These are phyloP conservation scores for Planococcus citri DNA, from an alignment of 1,140 invertebrate species.

Conservation along the genomic window DNA sequence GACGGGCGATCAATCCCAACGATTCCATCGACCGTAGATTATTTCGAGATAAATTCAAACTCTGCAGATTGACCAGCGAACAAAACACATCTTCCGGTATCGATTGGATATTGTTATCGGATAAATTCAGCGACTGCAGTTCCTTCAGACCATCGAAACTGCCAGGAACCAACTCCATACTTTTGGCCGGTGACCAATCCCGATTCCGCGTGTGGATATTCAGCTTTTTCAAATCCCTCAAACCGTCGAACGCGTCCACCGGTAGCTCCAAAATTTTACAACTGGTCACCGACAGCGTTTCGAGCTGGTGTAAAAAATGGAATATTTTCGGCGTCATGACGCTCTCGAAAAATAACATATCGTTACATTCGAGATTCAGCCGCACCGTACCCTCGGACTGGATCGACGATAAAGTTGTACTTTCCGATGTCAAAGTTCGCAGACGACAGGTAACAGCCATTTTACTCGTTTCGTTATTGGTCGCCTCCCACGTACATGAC, in stretches of 20 bases:
- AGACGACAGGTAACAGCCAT: constrained; percentile 48
- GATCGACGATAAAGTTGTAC: constrained; percentile 42
- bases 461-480: constrained; percentile 43
- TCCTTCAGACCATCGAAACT: constrained; percentile 59
- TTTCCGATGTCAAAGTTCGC: constrained; percentile 53
- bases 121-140: constrained; percentile 62
- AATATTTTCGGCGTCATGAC: constrained; percentile 55
- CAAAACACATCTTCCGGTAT: constrained; percentile 63
- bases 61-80: constrained; percentile 59
- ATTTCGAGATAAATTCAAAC: constrained; percentile 71
- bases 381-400: constrained; percentile 53
- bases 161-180: constrained; percentile 50
- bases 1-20: constrained; percentile 47
- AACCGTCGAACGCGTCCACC: constrained; percentile 57
- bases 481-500: constrained; percentile 42
- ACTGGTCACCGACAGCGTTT: constrained; percentile 55
- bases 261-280: constrained; percentile 70
- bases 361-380: constrained; percentile 60
- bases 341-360: constrained; percentile 66
- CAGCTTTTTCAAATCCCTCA: constrained; percentile 59
- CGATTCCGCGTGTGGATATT: constrained; percentile 59
- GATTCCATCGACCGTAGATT: constrained; percentile 57
- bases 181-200: constrained; percentile 59
- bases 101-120: constrained; percentile 65
- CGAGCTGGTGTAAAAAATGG: constrained; percentile 54